These are phyloP conservation scores for Tigriopus japonicus DNA, from an alignment of 1,140 invertebrate species.

Conservation along the genomic window DNA sequence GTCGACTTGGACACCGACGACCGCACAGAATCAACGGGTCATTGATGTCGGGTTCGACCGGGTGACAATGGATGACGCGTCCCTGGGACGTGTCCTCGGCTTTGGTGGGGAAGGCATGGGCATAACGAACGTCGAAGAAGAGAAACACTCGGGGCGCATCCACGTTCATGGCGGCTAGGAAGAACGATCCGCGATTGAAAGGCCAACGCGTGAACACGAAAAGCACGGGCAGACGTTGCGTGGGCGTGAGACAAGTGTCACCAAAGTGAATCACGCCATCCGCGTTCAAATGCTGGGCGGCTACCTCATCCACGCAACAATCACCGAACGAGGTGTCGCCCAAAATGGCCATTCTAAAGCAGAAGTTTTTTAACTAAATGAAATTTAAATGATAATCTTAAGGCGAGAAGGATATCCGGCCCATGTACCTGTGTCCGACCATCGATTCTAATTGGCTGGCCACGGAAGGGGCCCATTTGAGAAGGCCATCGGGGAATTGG, in stretches of 20 bases:
- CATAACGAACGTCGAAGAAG: conserved; percentile 28
- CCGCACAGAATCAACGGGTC: background rate
- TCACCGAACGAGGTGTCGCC: conserved; percentile 6
- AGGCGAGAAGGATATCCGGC: background rate
- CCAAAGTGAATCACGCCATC: conserved; percentile 82
- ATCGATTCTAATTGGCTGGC: conserved; percentile 34
- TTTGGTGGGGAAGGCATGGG: background rate
- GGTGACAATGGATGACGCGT: conserved; percentile 17
- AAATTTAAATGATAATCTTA: conserved; percentile 9
- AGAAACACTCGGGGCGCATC: conserved; percentile 31
- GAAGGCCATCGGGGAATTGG: conserved; percentile 70
- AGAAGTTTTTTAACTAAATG: conserved; percentile 1
- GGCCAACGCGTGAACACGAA: conserved; percentile 33
- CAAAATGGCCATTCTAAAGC: conserved; percentile 35
- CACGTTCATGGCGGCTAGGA: conserved; percentile 23
- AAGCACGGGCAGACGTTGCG: conserved; percentile 44
- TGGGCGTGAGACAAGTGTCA: conserved; percentile 56
- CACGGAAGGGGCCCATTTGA: conserved; percentile 47
- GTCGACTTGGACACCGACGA: background rate
- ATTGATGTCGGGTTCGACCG: background rate
- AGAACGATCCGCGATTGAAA: conserved; percentile 18
- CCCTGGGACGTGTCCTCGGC: background rate
- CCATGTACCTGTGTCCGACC: conserved; percentile 11
- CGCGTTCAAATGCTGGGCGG: conserved; percentile 59
- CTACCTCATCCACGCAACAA: conserved; percentile 74